Conservation (phyloP, 2,888 invertebrate genomes). For the Teleiodes luculella region DNA sequence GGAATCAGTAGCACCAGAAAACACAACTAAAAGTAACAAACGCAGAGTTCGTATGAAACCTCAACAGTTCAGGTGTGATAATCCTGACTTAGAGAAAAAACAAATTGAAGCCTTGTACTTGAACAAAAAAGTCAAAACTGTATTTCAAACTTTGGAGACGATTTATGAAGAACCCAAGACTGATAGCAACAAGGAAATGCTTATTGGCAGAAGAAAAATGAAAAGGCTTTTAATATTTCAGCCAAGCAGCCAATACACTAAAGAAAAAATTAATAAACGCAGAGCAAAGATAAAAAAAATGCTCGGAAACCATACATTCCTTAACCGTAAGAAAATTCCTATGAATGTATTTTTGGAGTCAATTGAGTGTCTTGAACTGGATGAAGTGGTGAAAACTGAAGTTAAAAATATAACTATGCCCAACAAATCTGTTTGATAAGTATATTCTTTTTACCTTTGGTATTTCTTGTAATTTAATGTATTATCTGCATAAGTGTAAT, state of each 20-base stretch:
- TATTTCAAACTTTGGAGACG: slow-evolving; percentile 78
- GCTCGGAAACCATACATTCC: slow-evolving; percentile 70
- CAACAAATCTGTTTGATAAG: slow-evolving; percentile 25
- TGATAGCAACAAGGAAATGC: slow-evolving; percentile 54
- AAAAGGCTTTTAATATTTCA: slow-evolving; percentile 79
- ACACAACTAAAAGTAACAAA: slow-evolving; percentile 52
- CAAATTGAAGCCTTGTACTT: slow-evolving; percentile 77
- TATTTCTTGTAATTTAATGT: slow-evolving; percentile 23
- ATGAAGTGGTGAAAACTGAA: slow-evolving; percentile 59
- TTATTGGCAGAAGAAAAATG: slow-evolving; percentile 75
- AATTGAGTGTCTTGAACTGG: slow-evolving; percentile 71
- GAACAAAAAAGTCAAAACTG: slow-evolving; percentile 74
- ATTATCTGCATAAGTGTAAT: slow-evolving; percentile 7
- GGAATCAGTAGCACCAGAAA: slow-evolving; percentile 54
- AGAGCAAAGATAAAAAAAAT: slow-evolving; percentile 78
- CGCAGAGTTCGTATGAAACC: slow-evolving; percentile 72
- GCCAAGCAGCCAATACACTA: slow-evolving; percentile 66
- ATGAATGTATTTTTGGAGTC: slow-evolving; percentile 79
- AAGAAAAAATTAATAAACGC: slow-evolving; percentile 78
- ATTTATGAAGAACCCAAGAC: slow-evolving; percentile 81
- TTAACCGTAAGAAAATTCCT: slow-evolving; percentile 72
- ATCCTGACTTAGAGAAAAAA: slow-evolving; percentile 58
- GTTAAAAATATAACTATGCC: slow-evolving; percentile 30
- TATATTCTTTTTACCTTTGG: slow-evolving; percentile 40
- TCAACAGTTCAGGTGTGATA: slow-evolving; percentile 57